These are phyloP conservation scores for Micrasema minimum DNA, from an alignment of 1,140 invertebrate genomes.

Conservation along the genomic window DNA sequence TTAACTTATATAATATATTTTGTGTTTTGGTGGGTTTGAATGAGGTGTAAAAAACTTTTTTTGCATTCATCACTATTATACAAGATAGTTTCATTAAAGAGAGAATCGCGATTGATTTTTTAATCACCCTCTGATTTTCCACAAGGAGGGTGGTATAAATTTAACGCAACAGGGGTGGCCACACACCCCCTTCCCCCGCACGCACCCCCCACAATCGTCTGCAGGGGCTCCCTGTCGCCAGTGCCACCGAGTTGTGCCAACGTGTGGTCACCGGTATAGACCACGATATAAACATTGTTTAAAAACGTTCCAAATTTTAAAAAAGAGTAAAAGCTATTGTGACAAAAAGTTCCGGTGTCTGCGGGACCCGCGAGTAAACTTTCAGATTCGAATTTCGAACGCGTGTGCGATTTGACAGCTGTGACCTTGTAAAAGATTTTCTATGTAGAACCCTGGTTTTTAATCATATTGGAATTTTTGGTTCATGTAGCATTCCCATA, in stretches of 20 bases:
- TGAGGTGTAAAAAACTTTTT: too few relatives aligned
- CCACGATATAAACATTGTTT: neutral
- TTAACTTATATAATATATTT: too few relatives aligned
- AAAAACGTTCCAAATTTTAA: neutral
- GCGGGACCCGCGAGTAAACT: neutral
- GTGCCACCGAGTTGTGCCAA: constrained; percentile 22
- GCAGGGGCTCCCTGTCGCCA: constrained; percentile 13
- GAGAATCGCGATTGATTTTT: neutral
- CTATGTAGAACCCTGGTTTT: too few relatives aligned
- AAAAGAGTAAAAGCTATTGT: neutral
- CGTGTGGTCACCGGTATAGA: constrained; percentile 33
- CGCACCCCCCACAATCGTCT: constrained; percentile 12
- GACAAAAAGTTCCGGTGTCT: neutral
- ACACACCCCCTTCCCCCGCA: neutral
- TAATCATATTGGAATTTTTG: too few relatives aligned
- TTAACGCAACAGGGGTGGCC: constrained; percentile 34
- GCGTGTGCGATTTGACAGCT: neutral
- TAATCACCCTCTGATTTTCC: neutral
- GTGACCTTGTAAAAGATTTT: neutral
- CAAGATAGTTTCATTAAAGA: too few relatives aligned
- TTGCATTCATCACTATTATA: too few relatives aligned
- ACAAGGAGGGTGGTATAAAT: constrained; percentile 19
- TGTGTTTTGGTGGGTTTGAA: too few relatives aligned
- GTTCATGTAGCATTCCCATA: too few relatives aligned
- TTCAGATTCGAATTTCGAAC: neutral